phyloP scores from a whole-genome alignment of 2,797 vertebrate genomes.

The Phaenicophaeus curvirostris region DNA sequence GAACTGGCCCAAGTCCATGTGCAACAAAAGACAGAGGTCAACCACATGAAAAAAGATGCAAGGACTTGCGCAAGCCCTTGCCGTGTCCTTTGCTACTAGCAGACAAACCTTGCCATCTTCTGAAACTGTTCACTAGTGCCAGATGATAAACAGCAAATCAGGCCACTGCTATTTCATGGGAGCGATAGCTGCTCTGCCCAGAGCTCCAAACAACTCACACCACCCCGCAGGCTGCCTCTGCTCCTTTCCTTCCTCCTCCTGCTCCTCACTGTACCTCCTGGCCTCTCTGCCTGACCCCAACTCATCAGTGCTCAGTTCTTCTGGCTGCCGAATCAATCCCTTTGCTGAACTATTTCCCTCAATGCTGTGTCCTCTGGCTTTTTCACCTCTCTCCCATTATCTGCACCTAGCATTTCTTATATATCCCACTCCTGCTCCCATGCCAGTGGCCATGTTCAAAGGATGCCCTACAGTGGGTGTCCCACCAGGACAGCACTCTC shows the following conservation, averaged over 20 bases:
- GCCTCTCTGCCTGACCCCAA: constrained; percentile 53
- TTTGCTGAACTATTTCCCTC: background rate
- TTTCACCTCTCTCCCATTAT: background rate
- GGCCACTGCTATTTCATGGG: background rate
- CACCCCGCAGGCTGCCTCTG: background rate
- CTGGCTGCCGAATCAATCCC: background rate
- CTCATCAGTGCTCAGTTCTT: constrained; percentile 21
- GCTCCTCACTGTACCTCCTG: background rate
- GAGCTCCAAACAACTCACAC: background rate
- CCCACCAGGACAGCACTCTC: background rate
- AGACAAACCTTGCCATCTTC: background rate
- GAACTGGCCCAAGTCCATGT: background rate
- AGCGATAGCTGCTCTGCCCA: background rate
- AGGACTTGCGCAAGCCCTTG: background rate
- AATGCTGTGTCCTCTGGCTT: background rate
- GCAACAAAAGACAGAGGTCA: background rate
- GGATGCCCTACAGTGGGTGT: background rate
- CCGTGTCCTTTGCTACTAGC: background rate
- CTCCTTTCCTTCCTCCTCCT: background rate
- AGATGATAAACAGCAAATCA: background rate
- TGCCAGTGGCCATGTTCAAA: background rate
- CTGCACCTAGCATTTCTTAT: background rate
- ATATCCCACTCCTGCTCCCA: background rate
- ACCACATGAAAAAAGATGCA: background rate
- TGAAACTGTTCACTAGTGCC: background rate